Evolutionary conservation across 2,888 invertebrate genomes (phyloP), one percentile per base, ranked within the genome.

Genomic region (Rhagonycha fulva): DNA sequence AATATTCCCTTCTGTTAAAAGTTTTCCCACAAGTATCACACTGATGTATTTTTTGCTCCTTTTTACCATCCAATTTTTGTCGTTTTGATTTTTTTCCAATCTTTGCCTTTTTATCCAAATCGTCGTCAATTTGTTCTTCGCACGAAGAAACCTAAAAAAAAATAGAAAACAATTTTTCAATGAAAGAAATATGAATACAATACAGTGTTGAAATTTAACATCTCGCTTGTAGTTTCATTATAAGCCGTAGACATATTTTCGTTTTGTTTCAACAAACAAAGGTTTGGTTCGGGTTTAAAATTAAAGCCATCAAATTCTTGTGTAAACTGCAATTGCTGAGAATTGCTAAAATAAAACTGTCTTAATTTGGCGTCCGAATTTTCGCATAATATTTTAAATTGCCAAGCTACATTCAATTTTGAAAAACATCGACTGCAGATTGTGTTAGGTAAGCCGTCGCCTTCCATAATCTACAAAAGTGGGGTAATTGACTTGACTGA

Each of bases 21-120:
- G 84, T 85, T 81, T 87, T 87, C 10, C 85, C 85, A 76, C 87
- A 87, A 47, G 87, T 84, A 78, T 87, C 86, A 80, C 87, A 87
- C 30, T 86, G 84, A 79, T 86, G 86, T 28, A 81, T 81, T 75
- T 82, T 82, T 68, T 82, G 82, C 75, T 83, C 84, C 26, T 78
- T 74, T 75, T 79, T 82, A 9, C 47, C n/a, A 28, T 78, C 76
- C 9, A 68, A 60, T 63, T 79, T 80, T 69, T 79, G 80, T 11
- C 71, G 60, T 66, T 72, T 67, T 9, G 71, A 68, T 70, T 71
- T 76, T 66, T 78, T 79, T 23, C 19, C 12, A 71, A 10, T 14
- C 74, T 81, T 75, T 11, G 75, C 63, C 76, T 80, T 79, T 61
- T 74, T 77, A 9, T 26, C 9, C 26, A 62, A 9, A 62, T 70